Evolutionary conservation across 1,140 invertebrate genomes (phyloP).

Genomic region (Nephila pilipes): DNA sequence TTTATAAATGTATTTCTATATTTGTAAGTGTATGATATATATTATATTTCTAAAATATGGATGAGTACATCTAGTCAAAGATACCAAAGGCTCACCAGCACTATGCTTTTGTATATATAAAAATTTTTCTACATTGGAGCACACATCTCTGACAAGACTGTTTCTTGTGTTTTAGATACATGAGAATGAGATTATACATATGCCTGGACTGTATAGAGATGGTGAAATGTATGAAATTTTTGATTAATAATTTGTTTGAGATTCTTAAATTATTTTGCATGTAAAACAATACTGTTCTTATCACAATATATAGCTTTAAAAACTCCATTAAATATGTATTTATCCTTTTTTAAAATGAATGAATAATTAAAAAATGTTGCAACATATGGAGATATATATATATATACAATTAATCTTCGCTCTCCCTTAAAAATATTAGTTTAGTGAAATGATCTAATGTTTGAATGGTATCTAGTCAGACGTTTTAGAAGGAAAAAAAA

Average conservation of each 20-base stretch:
- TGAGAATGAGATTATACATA: neutral
- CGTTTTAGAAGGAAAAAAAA: neutral
- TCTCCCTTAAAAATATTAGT: neutral
- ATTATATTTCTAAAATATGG: slow-evolving; percentile 19
- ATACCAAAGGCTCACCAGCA: slow-evolving; percentile 11
- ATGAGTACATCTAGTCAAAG: slow-evolving; percentile 76
- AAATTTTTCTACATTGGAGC: slow-evolving; percentile 21
- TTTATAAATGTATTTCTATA: slow-evolving; percentile 22
- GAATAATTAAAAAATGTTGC: no score
- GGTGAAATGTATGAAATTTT: neutral
- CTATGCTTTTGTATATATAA: slow-evolving; percentile 67
- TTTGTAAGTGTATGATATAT: neutral
- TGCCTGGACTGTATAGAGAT: neutral
- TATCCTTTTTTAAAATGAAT: no score
- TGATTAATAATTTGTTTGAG: no score
- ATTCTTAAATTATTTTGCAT: no score
- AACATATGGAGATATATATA: no score
- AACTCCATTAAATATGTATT: no score
- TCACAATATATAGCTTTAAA: no score
- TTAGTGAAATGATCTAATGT: neutral
- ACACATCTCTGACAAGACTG: slow-evolving; percentile 36
- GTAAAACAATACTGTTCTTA: no score
- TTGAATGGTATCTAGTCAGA: slow-evolving; percentile 41
- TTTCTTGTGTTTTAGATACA: neutral
- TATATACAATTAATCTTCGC: neutral